Percentiles rank a stretch among this genome's conserved stretches.
phyloP scores from a whole-genome alignment of 2,888 invertebrate species.

The Cephus spinipes region DNA sequence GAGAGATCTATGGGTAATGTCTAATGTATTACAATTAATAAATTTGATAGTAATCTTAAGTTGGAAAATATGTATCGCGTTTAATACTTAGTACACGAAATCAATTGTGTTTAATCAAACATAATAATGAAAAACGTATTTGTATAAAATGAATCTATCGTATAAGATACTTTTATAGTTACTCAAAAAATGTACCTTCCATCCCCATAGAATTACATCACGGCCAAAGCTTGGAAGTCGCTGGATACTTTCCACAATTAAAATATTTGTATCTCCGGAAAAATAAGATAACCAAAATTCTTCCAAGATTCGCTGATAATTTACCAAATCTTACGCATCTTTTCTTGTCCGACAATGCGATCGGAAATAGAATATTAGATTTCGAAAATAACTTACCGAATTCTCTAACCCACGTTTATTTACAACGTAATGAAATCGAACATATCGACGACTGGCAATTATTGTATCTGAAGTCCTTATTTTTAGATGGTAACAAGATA shows the following conservation, averaged over 20 bases:
- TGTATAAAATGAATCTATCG: no score
- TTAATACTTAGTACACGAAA: no score
- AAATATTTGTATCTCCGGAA: constrained; percentile 48
- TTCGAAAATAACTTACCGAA: constrained; percentile 36
- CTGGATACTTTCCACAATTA: constrained; percentile 39
- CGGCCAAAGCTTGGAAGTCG: constrained; percentile 16
- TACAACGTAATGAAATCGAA: constrained; percentile 45
- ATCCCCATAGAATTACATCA: no score
- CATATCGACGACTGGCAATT: constrained; percentile 37
- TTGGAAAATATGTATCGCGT: no score
- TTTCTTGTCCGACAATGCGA: constrained; percentile 47
- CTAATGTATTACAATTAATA: no score
- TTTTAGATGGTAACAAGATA: constrained; percentile 46
- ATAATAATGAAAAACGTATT: no score
- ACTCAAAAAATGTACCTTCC: no score
- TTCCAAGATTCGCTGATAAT: constrained; percentile 24
- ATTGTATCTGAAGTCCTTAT: constrained; percentile 37
- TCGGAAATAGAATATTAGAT: constrained; percentile 37
- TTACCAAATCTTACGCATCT: constrained; percentile 49
- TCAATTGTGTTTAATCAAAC: no score
- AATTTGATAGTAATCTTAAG: no score
- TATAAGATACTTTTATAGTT: no score
- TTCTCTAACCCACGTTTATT: constrained; percentile 43
- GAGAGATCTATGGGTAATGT: no score
- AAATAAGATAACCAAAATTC: constrained; percentile 37